A percentile compares a stretch with the other conserved stretches of the same genome.
Conservation (phyloP, 2,113 vertebrate genomes). For the Peromyscus californicus region DNA sequence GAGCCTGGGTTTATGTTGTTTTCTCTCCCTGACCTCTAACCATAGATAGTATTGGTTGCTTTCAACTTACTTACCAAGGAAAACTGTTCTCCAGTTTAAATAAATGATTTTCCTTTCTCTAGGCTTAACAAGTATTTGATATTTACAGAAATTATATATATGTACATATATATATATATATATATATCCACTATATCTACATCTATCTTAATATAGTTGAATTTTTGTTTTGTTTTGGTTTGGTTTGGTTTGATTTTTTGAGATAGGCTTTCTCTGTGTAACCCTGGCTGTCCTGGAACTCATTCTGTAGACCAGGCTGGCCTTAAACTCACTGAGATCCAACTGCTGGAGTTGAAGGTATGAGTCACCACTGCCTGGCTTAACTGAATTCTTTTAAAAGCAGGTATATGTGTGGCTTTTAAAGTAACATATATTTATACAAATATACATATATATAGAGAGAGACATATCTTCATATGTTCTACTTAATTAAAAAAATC, state of each 20-base stretch:
- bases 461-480: background rate
- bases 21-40: background rate
- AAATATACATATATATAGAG: background rate
- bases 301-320: background rate
- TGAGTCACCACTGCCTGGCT: background rate
- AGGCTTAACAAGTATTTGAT: slow-evolving; percentile 20
- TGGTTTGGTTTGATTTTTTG: background rate
- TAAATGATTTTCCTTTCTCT: background rate
- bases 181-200: background rate
- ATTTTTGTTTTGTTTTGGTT: background rate
- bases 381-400: background rate
- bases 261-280: background rate
- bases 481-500: slow-evolving; percentile 7
- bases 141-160: slow-evolving; percentile 39
- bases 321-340: background rate
- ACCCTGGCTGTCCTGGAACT: background rate
- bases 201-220: background rate
- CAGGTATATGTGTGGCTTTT: background rate
- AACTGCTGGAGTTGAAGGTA: background rate
- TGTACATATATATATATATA: too few species aligned
- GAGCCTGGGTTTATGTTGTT: background rate
- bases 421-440: too few species aligned
- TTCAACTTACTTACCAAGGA: slow-evolving; percentile 15
- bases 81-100: slow-evolving; percentile 10
- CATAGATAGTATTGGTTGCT: background rate